These are phyloP conservation scores for Rhabditophanes sp. DNA, from an alignment of 2,888 invertebrate species.

Conservation along the genomic window DNA sequence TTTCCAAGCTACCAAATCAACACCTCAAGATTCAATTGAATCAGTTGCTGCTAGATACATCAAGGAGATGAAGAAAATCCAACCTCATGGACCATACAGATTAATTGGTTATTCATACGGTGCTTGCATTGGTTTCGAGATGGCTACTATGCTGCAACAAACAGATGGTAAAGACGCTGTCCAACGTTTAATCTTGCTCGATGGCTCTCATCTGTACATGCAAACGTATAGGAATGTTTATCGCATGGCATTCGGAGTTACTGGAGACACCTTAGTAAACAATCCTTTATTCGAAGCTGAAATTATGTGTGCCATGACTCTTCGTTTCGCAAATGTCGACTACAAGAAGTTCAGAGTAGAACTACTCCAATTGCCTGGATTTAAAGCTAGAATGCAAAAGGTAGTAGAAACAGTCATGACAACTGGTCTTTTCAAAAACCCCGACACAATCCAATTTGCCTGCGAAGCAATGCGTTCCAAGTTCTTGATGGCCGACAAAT, in stretches of 20 bases:
- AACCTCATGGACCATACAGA: constrained; percentile 65
- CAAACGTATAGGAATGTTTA: constrained; percentile 34
- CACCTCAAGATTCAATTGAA: constrained; percentile 6
- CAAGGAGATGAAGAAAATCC: constrained; percentile 57
- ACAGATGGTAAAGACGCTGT: constrained; percentile 22
- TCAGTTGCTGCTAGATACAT: constrained; percentile 9
- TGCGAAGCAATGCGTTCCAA: constrained; percentile 4
- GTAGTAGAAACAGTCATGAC: constrained; percentile 52
- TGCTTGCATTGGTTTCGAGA: constrained; percentile 76
- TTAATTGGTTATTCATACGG: constrained; percentile 85
- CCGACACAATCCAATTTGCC: constrained; percentile 4
- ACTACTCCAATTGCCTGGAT: constrained; percentile 51
- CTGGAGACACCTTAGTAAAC: constrained; percentile 1
- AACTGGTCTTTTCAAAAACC: constrained; percentile 44
- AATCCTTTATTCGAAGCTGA: constrained; percentile 27
- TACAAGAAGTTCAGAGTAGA: constrained; percentile 52
- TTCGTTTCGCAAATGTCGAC: constrained; percentile 58
- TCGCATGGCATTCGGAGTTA: constrained; percentile 7
- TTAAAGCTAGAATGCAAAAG: constrained; percentile 52
- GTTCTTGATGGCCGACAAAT: constrained; percentile 44
- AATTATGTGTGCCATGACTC: constrained; percentile 62
- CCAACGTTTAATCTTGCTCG: constrained; percentile 58
- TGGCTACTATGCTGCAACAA: constrained; percentile 63
- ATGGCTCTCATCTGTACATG: constrained; percentile 54
- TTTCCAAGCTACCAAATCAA: constrained; percentile 3